Evolutionary conservation across 2,113 vertebrate species (phyloP).

Genomic region (Microcebus griseorufus): DNA sequence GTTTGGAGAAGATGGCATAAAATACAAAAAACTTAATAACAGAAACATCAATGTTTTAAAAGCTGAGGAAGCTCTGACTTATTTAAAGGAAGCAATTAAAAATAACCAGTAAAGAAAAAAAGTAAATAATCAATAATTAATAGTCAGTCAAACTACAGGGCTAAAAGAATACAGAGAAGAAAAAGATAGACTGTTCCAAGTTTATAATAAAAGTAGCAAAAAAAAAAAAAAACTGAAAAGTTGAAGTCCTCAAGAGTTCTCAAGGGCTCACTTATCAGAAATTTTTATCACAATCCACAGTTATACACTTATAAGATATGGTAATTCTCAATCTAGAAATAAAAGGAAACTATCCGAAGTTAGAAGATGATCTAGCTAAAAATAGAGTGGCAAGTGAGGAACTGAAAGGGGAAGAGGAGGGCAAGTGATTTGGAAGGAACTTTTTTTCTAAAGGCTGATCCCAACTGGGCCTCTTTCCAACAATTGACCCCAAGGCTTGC

Average conservation of each 20-base stretch:
- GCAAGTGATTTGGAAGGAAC: slow-evolving; percentile 22
- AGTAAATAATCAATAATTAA: background rate
- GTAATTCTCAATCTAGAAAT: slow-evolving; percentile 54
- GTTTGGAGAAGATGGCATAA: background rate
- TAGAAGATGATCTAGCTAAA: slow-evolving; percentile 57
- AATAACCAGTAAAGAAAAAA: slow-evolving; percentile 4
- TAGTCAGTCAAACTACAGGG: background rate
- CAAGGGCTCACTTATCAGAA: slow-evolving; percentile 42
- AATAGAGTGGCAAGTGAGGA: slow-evolving; percentile 48
- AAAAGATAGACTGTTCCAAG: slow-evolving; percentile 4
- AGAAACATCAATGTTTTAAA: slow-evolving; percentile 4
- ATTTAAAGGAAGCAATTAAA: slow-evolving; percentile 34
- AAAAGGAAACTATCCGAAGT: slow-evolving; percentile 59
- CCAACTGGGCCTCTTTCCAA: background rate
- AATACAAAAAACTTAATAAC: background rate
- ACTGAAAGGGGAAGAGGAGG: slow-evolving; percentile 51
- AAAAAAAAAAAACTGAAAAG: slow-evolving; percentile 43
- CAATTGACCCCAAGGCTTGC: background rate
- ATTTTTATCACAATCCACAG: slow-evolving; percentile 36
- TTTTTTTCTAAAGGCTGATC: background rate
- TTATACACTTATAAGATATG: slow-evolving; percentile 50
- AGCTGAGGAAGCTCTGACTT: background rate
- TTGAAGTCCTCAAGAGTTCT: slow-evolving; percentile 54
- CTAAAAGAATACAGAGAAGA: background rate
- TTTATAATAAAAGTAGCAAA: slow-evolving; percentile 37